Percentiles rank a stretch among this genome's conserved stretches.
phyloP scores from a whole-genome alignment of 1,140 invertebrate species.

The Brachionus koreanus region DNA sequence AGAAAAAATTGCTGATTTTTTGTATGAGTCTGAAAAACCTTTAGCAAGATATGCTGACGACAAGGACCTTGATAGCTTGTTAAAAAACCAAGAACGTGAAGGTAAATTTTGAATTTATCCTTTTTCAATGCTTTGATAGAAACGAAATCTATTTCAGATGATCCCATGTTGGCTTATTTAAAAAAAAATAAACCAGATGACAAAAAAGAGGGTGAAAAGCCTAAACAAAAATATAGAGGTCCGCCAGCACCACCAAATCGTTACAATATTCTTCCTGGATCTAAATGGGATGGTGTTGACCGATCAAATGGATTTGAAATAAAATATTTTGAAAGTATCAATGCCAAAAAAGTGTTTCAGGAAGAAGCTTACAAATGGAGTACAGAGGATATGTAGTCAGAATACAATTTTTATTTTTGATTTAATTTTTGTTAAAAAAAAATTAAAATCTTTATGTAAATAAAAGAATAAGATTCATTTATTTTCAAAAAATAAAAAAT shows the following conservation, averaged over 20 bases:
- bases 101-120: constrained; percentile 57
- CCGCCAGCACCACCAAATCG: constrained; percentile 67
- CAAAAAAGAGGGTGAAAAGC: constrained; percentile 50
- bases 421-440: background rate
- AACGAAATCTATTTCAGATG: constrained; percentile 53
- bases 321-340: constrained; percentile 75
- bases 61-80: constrained; percentile 72
- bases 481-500: too few species aligned
- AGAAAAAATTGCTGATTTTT: constrained; percentile 65
- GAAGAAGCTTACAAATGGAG: constrained; percentile 92
- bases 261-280: constrained; percentile 82
- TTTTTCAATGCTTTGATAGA: background rate
- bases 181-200: constrained; percentile 68
- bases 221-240: constrained; percentile 71
- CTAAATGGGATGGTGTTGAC: constrained; percentile 96
- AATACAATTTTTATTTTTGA: background rate
- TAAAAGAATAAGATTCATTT: background rate
- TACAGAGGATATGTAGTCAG: constrained; percentile 80
- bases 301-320: constrained; percentile 94
- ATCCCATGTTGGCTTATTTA: constrained; percentile 88
- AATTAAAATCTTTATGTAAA: constrained; percentile 2
- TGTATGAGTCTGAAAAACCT: constrained; percentile 82
- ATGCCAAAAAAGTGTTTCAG: constrained; percentile 70
- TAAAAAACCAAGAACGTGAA: constrained; percentile 71
- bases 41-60: constrained; percentile 82